Percentiles rank a stretch among this genome's conserved stretches.
phyloP scores from a whole-genome alignment of 2,113 vertebrate species.

The Psittacara wagleri region DNA sequence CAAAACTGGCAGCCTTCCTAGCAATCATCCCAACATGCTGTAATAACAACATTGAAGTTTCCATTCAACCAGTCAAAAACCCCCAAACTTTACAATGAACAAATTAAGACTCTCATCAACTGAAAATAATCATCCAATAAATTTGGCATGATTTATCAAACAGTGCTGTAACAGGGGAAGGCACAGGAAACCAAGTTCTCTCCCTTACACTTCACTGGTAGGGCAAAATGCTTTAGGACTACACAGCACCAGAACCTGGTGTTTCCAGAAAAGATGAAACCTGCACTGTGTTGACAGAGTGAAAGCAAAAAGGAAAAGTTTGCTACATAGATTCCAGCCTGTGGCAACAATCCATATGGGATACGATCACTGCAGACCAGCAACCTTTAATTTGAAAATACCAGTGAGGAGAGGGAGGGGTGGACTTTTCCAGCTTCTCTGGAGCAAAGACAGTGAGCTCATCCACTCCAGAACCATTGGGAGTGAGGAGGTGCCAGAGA shows the following conservation, averaged over 20 bases:
- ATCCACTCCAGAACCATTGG: background rate
- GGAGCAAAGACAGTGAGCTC: background rate
- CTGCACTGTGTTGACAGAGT: background rate
- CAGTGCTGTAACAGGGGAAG: background rate
- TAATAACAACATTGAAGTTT: background rate
- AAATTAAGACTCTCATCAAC: background rate
- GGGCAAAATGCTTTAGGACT: background rate
- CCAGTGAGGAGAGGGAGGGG: background rate
- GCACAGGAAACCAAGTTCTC: background rate
- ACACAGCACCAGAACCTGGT: rapidly evolving
- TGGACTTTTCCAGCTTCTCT: background rate
- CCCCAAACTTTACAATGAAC: background rate
- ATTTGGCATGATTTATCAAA: background rate
- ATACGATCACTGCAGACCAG: background rate
- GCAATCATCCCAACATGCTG: background rate
- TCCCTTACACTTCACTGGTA: background rate
- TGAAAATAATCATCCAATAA: background rate
- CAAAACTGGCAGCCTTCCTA: background rate
- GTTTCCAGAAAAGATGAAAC: background rate
- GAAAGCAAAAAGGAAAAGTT: background rate
- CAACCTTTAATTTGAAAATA: background rate
- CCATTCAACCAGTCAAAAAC: background rate
- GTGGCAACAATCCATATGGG: background rate
- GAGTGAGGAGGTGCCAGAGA: background rate
- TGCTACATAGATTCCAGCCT: background rate